Evolutionary conservation across 1,140 invertebrate genomes (phyloP).

Genomic region (Aphis craccivora): DNA sequence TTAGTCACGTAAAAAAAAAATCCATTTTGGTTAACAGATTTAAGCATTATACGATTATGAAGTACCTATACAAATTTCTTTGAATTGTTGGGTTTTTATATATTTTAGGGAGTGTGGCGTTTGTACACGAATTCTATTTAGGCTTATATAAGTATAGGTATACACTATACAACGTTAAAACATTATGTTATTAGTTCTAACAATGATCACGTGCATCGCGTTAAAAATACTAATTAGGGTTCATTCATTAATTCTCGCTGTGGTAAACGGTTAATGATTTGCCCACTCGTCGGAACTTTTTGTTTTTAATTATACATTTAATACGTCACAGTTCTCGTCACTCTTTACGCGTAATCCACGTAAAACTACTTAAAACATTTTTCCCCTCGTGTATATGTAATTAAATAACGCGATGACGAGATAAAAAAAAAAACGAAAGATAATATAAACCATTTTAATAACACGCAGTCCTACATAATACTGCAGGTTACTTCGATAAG

Average conservation of each 20-base stretch:
- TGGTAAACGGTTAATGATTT: neutral
- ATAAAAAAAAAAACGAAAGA: neutral
- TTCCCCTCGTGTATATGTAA: neutral
- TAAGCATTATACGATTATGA: neutral
- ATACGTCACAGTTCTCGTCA: neutral
- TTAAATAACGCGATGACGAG: neutral
- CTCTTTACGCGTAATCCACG: neutral
- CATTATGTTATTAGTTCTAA: neutral
- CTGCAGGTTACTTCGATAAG: neutral
- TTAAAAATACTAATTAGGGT: conserved; percentile 13
- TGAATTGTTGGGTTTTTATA: neutral
- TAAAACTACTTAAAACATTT: neutral
- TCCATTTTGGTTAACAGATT: no score
- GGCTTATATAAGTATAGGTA: neutral
- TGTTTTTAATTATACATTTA: neutral
- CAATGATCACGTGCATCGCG: neutral
- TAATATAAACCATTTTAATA: neutral
- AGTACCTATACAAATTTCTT: neutral
- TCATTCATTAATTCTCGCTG: neutral
- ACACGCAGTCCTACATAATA: neutral
- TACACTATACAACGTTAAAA: neutral
- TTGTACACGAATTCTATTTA: neutral
- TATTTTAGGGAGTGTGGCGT: neutral
- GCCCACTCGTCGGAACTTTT: neutral
- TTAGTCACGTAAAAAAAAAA: no score